Conservation (phyloP, 2,888 invertebrate genomes). For the Caenorhabditis sp. region DNA sequence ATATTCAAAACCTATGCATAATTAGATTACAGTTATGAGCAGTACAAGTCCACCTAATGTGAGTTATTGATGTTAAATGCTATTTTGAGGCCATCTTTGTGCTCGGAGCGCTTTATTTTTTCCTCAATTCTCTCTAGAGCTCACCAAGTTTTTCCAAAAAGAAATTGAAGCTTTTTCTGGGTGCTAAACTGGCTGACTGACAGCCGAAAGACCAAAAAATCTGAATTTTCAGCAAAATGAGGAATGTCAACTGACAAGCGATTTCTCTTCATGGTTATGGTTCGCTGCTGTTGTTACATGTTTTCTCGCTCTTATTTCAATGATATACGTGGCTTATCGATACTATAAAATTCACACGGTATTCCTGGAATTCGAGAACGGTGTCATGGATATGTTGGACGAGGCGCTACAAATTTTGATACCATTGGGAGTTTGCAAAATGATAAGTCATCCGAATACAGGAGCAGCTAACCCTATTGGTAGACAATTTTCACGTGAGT, state of each 20-base stretch:
- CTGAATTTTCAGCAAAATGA: not conserved
- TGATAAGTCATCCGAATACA: not conserved
- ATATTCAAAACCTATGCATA: too few species aligned
- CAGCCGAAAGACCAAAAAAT: too few species aligned
- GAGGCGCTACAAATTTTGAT: slow-evolving; percentile 1
- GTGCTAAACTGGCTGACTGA: too few species aligned
- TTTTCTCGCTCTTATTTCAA: not conserved
- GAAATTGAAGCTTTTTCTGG: too few species aligned
- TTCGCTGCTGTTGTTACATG: not conserved
- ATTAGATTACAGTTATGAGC: too few species aligned
- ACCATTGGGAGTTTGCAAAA: not conserved
- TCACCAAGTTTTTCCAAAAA: too few species aligned
- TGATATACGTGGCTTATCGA: not conserved
- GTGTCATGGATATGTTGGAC: not conserved
- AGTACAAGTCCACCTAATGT: too few species aligned
- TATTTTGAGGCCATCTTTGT: too few species aligned
- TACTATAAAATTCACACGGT: not conserved
- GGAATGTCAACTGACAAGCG: not conserved
- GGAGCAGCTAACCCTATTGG: not conserved
- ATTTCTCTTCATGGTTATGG: not conserved
- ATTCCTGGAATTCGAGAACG: not conserved
- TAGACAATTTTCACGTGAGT: not conserved
- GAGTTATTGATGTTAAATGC: too few species aligned
- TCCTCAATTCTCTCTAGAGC: too few species aligned
- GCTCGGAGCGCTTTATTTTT: too few species aligned